Evolutionary conservation across 2,797 vertebrate species (phyloP), one percentile per base, ranked within the genome.

Genomic region (Megaceryle alcyon): DNA sequence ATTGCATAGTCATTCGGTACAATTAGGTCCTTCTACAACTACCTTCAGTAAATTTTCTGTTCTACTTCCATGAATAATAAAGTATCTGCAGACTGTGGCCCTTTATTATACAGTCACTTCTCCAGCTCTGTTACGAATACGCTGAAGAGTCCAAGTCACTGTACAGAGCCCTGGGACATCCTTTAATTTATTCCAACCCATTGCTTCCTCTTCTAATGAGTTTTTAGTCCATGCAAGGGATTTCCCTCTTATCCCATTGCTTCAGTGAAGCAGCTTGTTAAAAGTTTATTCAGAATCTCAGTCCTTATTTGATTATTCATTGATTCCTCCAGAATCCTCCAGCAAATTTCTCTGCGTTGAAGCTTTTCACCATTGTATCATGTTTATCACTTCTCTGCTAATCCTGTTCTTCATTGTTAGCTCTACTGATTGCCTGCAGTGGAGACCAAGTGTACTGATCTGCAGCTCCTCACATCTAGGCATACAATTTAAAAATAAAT

Each of bases 111-210:
- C 44, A 77, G 25, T 86, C 56, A 61, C 56, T 71, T 78, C 87
- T 61, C 46, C 77, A 44, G 23, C 60, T 64, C 35, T 6, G 3
- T 81, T 69, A 73, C 33, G 87, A 94, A 81, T 91, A 86, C 25
- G 33, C 66, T 23, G n/a, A 88, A 41, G 57, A 82, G 57, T 48
- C 68, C 78, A 37, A 84, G 70, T 54, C 70, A 53, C 57, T 82
- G 71, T 53, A 76, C 71, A 66, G 57, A 94, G 90, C 81, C 68
- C 61, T 86, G 82, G 87, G 78, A 83, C 37, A 14, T 88, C 54
- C 63, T 65, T 90, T 78, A 69, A 75, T 83, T 91, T 88, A 91
- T 92, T 91, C 94, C 87, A 78, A 69, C 48, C 51, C 83, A 41
- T 66, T 84, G 81, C 73, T 92, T 72, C 82, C n/a, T 54, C 61